Base-by-base conservation (phyloP, 2,113 vertebrate genomes). In the Cygnus atratus region DNA sequence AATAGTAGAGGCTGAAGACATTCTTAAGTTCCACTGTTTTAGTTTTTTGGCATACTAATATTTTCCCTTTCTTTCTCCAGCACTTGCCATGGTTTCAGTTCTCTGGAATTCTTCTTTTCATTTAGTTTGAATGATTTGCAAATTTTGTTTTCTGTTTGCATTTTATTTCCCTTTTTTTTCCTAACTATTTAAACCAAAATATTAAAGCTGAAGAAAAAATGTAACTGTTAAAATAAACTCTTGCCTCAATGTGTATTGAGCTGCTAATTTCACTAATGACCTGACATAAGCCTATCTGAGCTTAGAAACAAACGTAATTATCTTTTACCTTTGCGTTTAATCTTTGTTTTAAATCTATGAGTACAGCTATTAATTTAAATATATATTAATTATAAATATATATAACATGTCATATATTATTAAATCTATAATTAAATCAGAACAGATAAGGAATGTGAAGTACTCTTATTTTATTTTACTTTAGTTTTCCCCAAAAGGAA, bases 211-310 rank as follows among this genome's bases (percentile, higher is more conserved):
- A 81, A 91, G 59, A 70, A 94, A 94, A 93, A 15, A n/a, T 71
- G 26, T 43, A 48, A 94, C 17, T 13, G 10, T 46, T 94, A 95
- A 82, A 17, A 89, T 75, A 91, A 92, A 94, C 13, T 63, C 93
- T 92, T 77, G 70, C 62, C 62, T 95, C 73, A 41, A 20, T 29
- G 11, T 29, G 11, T 39, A 78, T 73, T 68, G 70, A 90, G 54
- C n/a, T 82, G 80, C 73, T 94, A 88, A 89, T 78, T 94, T 85
- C 87, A 87, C 57, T 93, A 92, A 92, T 80, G 62, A 96, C 84
- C 21, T 58, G 41, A 87, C 13, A 66, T 58, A 96, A 71, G 58
- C 15, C 88, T 88, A 67, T 55, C 37, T 87, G 57, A 73, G 29
- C 25, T 66, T 72, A 76, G 50, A 95, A 96, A 93, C 22, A 59